phyloP scores from a whole-genome alignment of 2,797 vertebrate species.

The Pelochelys cantorii region DNA sequence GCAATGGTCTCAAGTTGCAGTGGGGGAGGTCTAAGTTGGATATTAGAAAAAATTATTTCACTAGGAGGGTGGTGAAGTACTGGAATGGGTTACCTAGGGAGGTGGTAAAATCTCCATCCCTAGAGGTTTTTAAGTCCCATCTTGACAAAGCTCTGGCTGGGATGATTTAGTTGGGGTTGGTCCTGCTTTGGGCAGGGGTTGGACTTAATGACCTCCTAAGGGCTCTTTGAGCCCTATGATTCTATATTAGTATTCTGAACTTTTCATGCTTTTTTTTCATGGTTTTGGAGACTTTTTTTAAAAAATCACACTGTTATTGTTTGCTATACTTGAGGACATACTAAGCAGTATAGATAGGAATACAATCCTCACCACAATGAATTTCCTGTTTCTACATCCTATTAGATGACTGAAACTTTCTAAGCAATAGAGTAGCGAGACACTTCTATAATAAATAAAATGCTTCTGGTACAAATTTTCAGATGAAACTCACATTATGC shows the following conservation, averaged over 20 bases:
- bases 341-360: not conserved
- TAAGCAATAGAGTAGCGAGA: not conserved
- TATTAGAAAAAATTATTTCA: no score
- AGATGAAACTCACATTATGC: not conserved
- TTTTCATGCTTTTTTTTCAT: not conserved
- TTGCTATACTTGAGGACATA: not conserved
- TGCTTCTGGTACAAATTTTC: fast-evolving
- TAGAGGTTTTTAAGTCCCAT: no score
- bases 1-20: no score
- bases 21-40: no score
- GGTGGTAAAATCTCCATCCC: no score
- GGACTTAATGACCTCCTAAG: no score
- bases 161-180: no score
- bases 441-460: not conserved
- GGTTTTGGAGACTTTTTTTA: not conserved
- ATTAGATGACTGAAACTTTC: not conserved
- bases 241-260: not conserved
- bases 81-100: no score
- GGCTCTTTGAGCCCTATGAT: no score
- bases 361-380: not conserved
- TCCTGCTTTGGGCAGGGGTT: no score
- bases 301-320: not conserved
- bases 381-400: not conserved
- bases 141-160: no score
- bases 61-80: no score